Evolutionary conservation across 2,113 vertebrate species (phyloP).

Genomic region (Ellobius talpinus): DNA sequence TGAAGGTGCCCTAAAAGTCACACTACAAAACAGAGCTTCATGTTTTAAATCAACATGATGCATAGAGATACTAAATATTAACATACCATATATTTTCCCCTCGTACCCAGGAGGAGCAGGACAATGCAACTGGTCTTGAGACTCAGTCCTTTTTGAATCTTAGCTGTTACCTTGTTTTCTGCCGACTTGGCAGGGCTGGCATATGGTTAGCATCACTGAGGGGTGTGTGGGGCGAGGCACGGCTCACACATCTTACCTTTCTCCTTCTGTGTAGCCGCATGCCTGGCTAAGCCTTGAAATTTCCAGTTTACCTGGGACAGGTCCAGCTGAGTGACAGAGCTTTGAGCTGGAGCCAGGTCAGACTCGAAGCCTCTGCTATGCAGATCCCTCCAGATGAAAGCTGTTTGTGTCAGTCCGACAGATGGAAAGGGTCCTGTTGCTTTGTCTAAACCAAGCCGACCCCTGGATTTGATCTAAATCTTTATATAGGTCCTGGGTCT

Average conservation of each 20-base stretch:
- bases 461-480: background rate
- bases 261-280: background rate
- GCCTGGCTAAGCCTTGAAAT: constrained; percentile 19
- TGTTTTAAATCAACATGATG: background rate
- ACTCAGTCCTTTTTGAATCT: background rate
- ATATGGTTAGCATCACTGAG: background rate
- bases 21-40: background rate
- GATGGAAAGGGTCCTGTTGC: background rate
- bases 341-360: background rate
- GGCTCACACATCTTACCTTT: background rate
- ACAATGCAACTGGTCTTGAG: background rate
- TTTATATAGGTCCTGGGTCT: background rate
- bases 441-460: background rate
- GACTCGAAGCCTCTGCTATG: background rate
- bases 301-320: constrained; percentile 31
- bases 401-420: background rate
- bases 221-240: background rate
- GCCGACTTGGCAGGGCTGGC: background rate
- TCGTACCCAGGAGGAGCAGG: background rate
- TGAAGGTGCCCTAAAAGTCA: background rate
- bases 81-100: background rate
- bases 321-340: constrained; percentile 31
- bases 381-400: constrained; percentile 12
- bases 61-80: background rate
- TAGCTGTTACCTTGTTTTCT: background rate